Evolutionary conservation across 2,113 vertebrate species (phyloP).

Genomic region (Diadophis punctatus): DNA sequence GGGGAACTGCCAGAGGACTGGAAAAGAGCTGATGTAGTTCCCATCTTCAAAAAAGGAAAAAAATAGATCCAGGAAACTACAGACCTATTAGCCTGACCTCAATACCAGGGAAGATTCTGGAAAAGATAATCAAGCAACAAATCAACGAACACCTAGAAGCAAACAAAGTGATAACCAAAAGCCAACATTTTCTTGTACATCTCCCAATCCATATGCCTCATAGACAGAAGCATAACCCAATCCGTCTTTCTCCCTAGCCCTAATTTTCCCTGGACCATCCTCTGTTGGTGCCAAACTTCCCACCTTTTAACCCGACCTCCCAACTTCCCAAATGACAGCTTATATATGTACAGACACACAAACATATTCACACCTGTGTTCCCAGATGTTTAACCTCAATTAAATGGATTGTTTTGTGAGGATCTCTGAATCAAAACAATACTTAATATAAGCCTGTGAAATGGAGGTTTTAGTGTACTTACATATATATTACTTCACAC

Average conservation of each 20-base stretch:
- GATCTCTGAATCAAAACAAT: background rate
- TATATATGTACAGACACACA: background rate
- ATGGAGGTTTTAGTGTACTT: background rate
- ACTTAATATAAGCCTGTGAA: background rate
- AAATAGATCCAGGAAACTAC: too few species aligned
- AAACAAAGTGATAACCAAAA: too few species aligned
- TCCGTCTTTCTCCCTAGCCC: background rate
- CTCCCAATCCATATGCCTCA: background rate
- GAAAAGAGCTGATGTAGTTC: too few species aligned
- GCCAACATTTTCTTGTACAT: background rate
- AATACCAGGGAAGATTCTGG: too few species aligned
- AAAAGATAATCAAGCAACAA: too few species aligned
- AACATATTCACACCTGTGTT: too few species aligned
- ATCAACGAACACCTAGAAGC: too few species aligned
- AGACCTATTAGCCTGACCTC: too few species aligned
- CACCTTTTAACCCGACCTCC: background rate
- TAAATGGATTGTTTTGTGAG: background rate
- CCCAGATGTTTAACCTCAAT: too few species aligned
- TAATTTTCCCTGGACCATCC: background rate
- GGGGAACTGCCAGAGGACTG: too few species aligned
- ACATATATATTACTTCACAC: background rate
- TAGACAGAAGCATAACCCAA: background rate
- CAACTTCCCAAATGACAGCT: background rate
- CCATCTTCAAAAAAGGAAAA: too few species aligned
- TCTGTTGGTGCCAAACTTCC: background rate